A percentile compares a stretch with the other conserved stretches of the same genome.
Conservation (phyloP, 2,888 invertebrate species). For the Lochmaea crataegi region DNA sequence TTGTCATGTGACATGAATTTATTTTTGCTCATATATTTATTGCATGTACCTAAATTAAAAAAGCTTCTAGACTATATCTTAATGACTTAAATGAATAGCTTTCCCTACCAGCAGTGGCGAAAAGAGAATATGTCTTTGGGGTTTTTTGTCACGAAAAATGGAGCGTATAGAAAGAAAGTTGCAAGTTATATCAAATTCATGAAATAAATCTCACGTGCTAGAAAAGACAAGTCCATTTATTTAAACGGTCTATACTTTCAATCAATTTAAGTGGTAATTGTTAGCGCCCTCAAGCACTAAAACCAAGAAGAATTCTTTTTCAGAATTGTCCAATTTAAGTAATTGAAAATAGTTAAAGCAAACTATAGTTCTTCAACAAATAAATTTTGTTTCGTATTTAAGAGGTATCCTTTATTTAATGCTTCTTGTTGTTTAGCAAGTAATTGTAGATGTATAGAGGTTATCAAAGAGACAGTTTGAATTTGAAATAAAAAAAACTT, state of each 20-base stretch:
- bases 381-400: too few relatives aligned
- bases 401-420: too few relatives aligned
- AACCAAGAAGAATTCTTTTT: not conserved
- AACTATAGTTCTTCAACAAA: too few relatives aligned
- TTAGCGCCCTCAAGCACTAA: not conserved
- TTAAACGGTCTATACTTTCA: conserved; percentile 1
- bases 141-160: not conserved
- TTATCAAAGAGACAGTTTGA: too few relatives aligned
- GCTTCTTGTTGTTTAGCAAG: too few relatives aligned
- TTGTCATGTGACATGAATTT: too few relatives aligned
- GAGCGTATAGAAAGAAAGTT: not conserved
- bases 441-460: too few relatives aligned
- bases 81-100: not conserved
- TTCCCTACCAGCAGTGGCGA: not conserved
- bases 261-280: conserved; percentile 4
- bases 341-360: not conserved
- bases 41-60: not conserved
- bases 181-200: not conserved
- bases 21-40: too few relatives aligned
- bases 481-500: too few relatives aligned
- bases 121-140: not conserved
- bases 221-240: not conserved
- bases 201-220: not conserved
- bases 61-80: not conserved
- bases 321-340: not conserved